Base-by-base conservation (phyloP, 2,113 vertebrate genomes). In the Gymnogyps californianus region DNA sequence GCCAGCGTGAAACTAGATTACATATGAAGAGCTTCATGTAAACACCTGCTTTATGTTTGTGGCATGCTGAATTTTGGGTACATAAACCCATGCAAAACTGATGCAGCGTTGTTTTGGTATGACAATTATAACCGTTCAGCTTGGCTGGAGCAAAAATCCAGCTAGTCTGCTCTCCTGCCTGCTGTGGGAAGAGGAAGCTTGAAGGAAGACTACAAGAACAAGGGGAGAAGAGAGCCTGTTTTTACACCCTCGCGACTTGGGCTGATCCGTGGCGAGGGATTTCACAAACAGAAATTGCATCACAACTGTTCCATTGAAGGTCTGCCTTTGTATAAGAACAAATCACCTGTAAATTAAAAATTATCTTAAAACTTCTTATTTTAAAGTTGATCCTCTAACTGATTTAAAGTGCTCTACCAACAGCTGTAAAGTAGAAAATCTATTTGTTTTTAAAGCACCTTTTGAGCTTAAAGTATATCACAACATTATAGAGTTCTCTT, bases 1-100 rank as follows among this genome's bases (percentile, higher is more conserved):
- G 59, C 62, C 29, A 11, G 31, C 6, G 10, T 14, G 14, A 74
- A 80, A 40, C 29, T 14, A 9, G 32, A 22, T 58, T 19, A 46
- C 10, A 1, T 20, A 13, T 2, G 15, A 42, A 58, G 84, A 22
- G 42, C 10, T 44, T 25, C 0, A 0, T 52, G 40, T 34, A 26
- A 77, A 82, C 16, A 52, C 16, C 57, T 21, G 28, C 32, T 40
- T 26, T 34, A 58, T 29, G 58, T 79, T 22, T 28, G 18, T 22
- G 10, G 40, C 55, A 46, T 54, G 13, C 18, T 57, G 71, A 58
- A 26, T 70, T 77, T 28, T 29, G 57, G 18, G 32, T 15, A 24
- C 1, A 1, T 25, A 52, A 66, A 59, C 21, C 38, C 44, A 9
- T 6, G 57, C 18, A 51, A 58, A 58, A 31, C 42, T 18, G 17